Evolutionary conservation across 2,888 invertebrate genomes (phyloP), one percentile per base, ranked within the genome.

Genomic region (Pristionchus japonicus): DNA sequence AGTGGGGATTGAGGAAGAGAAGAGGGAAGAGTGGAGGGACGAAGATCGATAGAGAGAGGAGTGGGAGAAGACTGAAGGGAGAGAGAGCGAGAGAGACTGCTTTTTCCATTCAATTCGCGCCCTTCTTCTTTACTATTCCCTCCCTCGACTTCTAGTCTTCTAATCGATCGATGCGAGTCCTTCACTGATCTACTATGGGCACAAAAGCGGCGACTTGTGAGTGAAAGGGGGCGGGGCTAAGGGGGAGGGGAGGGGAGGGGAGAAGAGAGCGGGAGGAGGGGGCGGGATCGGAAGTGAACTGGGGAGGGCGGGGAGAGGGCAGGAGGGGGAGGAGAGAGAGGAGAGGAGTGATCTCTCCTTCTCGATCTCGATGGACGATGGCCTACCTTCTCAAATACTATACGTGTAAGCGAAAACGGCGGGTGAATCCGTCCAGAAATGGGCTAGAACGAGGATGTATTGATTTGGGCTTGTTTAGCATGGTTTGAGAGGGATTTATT

Each of bases 341-440:
- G 57, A 34, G 85, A 34, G 67, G 49, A 83, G 84, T 52, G 43
- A 34, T n/a, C 37, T 7, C 11, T 20, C 23, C 57, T 27, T 17
- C 15, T 37, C 61, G 43, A 47, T 47, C 82, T 61, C 57, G n/a
- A 40, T 77, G 27, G 40, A 70, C 37, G 13, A 94, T 94, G 94
- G 94, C 94, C 47, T 94, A 91, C 88, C 90, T 94, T 31, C 90
- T 94, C 23, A 94, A 94, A 89, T 94, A 94, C 90, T 94, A 94
- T 87, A 94, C 94, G 49, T 93, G 93, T 93, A 90, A 91, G 90
- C 52, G 57, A 70, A 67, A 70, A 70, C 31, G 23, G 47, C 23
- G 49, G 0, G 20, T n/a, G 70, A 49, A 86, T 43, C 70, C 70
- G 34, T 49, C 20, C 47, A 82, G 40, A 84, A 84, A 15, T 43